Conservation (phyloP, 2,888 invertebrate genomes). For the Herminia tarsipennalis region DNA sequence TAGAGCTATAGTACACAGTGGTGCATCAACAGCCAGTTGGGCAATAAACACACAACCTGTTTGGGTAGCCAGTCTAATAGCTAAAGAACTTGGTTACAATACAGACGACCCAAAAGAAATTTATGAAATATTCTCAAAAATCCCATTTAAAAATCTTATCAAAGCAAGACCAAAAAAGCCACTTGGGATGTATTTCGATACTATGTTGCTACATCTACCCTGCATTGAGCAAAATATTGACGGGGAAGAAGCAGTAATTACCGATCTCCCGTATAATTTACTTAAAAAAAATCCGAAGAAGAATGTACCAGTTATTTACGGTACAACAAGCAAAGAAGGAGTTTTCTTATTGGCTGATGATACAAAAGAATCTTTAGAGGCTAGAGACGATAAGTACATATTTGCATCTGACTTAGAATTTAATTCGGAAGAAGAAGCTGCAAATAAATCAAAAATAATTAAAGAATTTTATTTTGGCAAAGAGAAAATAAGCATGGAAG, state of each 20-base stretch:
- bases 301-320: slow-evolving; percentile 61
- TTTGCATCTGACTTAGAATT: slow-evolving; percentile 75
- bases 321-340: slow-evolving; percentile 71
- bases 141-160: slow-evolving; percentile 57
- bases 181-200: slow-evolving; percentile 68
- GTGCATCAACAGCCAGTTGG: slow-evolving; percentile 71
- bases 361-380: slow-evolving; percentile 48
- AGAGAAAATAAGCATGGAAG: slow-evolving; percentile 70
- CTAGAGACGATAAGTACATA: slow-evolving; percentile 61
- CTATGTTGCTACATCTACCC: slow-evolving; percentile 67
- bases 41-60: slow-evolving; percentile 69
- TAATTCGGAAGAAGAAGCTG: slow-evolving; percentile 58
- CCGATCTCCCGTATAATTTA: slow-evolving; percentile 71
- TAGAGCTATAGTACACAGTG: slow-evolving; percentile 74
- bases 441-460: slow-evolving; percentile 51
- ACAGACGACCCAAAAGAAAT: slow-evolving; percentile 68
- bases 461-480: slow-evolving; percentile 75
- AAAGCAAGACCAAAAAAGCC: slow-evolving; percentile 57
- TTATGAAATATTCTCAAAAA: slow-evolving; percentile 63
- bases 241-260: slow-evolving; percentile 64
- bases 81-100: slow-evolving; percentile 63
- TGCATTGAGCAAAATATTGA: slow-evolving; percentile 69
- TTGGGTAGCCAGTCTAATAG: slow-evolving; percentile 65
- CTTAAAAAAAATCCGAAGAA: slow-evolving; percentile 55
- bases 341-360: slow-evolving; percentile 50